Base-by-base conservation (phyloP, 1,140 invertebrate genomes). In the Drosophila rufa region DNA sequence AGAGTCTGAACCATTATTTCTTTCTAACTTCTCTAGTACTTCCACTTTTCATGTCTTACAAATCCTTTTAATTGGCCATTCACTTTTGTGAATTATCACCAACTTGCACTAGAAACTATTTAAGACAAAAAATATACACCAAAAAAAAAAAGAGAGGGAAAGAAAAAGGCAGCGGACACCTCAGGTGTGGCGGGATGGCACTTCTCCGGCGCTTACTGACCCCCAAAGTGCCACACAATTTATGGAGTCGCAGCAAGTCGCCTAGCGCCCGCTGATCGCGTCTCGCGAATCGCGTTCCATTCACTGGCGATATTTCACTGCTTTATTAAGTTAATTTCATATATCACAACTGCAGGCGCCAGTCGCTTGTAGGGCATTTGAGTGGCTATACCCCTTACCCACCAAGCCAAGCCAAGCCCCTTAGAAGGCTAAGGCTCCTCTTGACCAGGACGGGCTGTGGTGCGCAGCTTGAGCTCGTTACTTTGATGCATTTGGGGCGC, bases 251-350 rank as follows among this genome's bases (percentile, higher is more conserved):
- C 79, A 84, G 81, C 78, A 74, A 76, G 75, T 65, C 79, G 75
- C 73, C 69, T 68, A 75, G 80, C 77, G 80, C 87, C 75, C 79
- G 79, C 67, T 71, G 53, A 60, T 56, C 67, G 69, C 38, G 48
- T 66, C 40, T 55, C 33, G 57, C 64, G 73, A 73, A 59, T 59
- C 69, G 69, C 65, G 68, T 73, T 74, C 62, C 69, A 81, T 79
- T 69, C 79, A 62, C 69, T 42, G 42, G 80, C 80, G 78, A 85
- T 91, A 85, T 92, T 91, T 90, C 84, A 91, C 87, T 90, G 81
- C 76, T 91, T 91, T 91, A 91, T 91, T 91, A 91, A 91, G 73
- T 89, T 80, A 87, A 83, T 87, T 85, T 91, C 87, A 91, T 91
- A 90, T 89, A 81, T 83, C 60, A 86, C 66, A 76, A 70, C 80